A percentile compares a stretch with the other conserved stretches of the same genome.
These are phyloP conservation scores for Thinocorus orbignyianus DNA, from an alignment of 2,113 vertebrate genomes.

Conservation along the genomic window DNA sequence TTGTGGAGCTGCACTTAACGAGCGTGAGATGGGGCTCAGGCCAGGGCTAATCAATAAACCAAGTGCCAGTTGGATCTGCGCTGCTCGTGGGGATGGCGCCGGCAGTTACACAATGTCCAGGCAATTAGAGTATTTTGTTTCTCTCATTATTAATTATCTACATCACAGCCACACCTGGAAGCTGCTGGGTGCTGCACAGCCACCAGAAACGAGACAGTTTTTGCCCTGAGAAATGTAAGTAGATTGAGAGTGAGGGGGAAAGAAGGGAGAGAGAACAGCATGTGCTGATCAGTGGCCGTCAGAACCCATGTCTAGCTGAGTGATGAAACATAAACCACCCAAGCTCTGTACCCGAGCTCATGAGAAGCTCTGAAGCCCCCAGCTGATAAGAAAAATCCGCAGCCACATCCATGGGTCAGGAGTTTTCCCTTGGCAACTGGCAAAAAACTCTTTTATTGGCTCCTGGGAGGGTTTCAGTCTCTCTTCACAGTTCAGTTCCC, in stretches of 20 bases:
- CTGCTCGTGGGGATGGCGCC: not conserved
- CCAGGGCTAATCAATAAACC: not conserved
- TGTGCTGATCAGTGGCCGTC: not conserved
- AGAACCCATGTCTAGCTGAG: not conserved
- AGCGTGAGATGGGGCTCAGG: not conserved
- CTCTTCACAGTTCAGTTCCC: not conserved
- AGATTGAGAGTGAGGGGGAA: not conserved
- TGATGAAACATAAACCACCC: not conserved
- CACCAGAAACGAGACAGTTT: not conserved
- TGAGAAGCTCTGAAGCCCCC: not conserved
- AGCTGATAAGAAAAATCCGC: not conserved
- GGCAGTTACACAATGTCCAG: not conserved
- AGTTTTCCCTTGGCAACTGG: not conserved
- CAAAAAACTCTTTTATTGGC: not conserved
- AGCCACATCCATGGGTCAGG: not conserved
- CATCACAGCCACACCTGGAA: not conserved
- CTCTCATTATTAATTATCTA: not conserved
- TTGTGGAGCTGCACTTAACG: not conserved
- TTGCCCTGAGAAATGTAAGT: not conserved
- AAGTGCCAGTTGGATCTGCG: not conserved
- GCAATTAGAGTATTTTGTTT: not conserved
- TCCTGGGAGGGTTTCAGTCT: not conserved
- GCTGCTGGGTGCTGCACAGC: not conserved
- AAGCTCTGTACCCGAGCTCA: not conserved
- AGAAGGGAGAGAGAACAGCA: not conserved